Percentiles rank a stretch among this genome's conserved stretches.
phyloP scores from a whole-genome alignment of 37 sponge, comb jelly and placozoan genomes.

The Mnemiopsis leidyi region DNA sequence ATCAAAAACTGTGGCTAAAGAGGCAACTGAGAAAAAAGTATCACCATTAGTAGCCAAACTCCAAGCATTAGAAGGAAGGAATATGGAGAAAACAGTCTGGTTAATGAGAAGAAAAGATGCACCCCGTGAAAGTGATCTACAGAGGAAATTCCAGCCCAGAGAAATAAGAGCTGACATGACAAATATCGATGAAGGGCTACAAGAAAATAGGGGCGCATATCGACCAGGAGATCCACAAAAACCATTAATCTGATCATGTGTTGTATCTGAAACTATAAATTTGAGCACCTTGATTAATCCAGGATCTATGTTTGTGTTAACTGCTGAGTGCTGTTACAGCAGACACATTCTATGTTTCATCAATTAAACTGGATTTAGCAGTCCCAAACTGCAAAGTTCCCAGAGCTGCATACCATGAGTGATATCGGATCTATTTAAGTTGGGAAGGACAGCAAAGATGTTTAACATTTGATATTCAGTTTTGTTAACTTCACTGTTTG shows the following conservation, averaged over 20 bases:
- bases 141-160: not conserved
- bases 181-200: slow-evolving; percentile 18
- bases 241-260: not conserved
- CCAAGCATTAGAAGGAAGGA: not conserved
- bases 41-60: not conserved
- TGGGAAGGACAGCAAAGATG: too few species aligned
- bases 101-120: not conserved
- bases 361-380: too few species aligned
- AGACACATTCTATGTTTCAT: too few species aligned
- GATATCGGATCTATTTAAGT: too few species aligned
- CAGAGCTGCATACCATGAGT: too few species aligned
- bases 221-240: slow-evolving; percentile 1
- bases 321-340: too few species aligned
- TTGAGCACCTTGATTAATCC: not conserved
- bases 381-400: too few species aligned
- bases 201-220: not conserved
- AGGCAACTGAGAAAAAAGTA: not conserved
- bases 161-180: not conserved
- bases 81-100: slow-evolving; percentile 37
- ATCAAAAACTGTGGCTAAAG: not conserved
- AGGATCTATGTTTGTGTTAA: too few species aligned
- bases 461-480: too few species aligned
- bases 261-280: too few species aligned
- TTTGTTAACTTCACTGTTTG: too few species aligned
- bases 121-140: not conserved